Percentiles rank a stretch among this genome's conserved stretches.
These are phyloP conservation scores for Leucozona laternaria DNA, from an alignment of 2,888 invertebrate species.

Conservation along the genomic window DNA sequence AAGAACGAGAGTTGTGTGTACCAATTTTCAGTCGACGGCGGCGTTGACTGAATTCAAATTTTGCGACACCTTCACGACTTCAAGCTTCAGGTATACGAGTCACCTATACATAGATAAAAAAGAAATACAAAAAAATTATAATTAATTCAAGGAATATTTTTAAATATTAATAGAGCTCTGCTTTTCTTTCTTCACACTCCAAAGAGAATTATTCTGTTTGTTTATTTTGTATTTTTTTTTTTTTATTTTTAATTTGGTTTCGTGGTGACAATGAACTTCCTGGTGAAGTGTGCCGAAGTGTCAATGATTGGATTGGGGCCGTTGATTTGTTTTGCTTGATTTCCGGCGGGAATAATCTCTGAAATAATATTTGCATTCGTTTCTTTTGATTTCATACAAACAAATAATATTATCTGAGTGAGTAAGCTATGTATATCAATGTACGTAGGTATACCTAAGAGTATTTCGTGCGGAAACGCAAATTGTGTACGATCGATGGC, in stretches of 20 bases:
- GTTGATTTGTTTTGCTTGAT: background rate
- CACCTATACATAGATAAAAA: background rate
- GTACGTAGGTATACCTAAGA: background rate
- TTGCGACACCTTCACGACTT: background rate
- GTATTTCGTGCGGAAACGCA: background rate
- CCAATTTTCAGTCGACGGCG: background rate
- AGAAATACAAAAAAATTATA: background rate
- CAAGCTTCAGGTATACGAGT: background rate
- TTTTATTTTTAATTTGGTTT: background rate
- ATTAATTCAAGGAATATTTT: background rate
- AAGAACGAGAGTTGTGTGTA: background rate
- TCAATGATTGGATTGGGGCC: slow-evolving; percentile 9
- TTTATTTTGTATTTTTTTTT: background rate
- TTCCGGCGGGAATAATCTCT: slow-evolving; percentile 16
- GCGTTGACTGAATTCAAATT: background rate
- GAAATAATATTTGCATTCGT: background rate
- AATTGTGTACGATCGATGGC: background rate
- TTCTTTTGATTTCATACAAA: background rate
- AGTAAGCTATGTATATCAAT: background rate
- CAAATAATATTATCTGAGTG: background rate
- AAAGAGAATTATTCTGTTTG: background rate
- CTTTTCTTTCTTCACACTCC: background rate
- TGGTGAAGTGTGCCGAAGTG: slow-evolving; percentile 9
- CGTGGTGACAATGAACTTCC: slow-evolving; percentile 8
- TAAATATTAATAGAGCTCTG: background rate